Base-by-base conservation (phyloP, 2,113 vertebrate species). In the Lipophrys pholis region DNA sequence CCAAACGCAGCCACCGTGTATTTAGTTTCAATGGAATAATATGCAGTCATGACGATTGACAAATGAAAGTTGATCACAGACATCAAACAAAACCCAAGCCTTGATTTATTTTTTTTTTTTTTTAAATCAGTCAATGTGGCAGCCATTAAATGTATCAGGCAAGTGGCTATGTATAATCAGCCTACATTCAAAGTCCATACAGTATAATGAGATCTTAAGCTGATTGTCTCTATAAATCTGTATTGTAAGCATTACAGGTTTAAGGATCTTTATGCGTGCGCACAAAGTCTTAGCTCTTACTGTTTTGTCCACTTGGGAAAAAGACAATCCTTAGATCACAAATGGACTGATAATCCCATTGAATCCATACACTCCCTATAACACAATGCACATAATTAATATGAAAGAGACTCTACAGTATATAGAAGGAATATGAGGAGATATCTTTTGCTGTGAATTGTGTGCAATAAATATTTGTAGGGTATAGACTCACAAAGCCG, bases 11-110 rank as follows among this genome's bases (percentile, higher is more conserved):
- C 63, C 78, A 49, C 75, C 38, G 69, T 76, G 77, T 77, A 73
- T 88, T 82, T 69, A 69, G 62, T 45, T 91, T 60, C 79, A 76
- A 42, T 73, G 62, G 76, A 84, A 78, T 82, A 83, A 89, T 82
- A 43, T 60, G 81, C 72, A 79, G 74, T 64, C 53, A 11, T 42
- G 73, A 73, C 69, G 64, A 64, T 73, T 39, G 16, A 78, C 76
- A 80, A 82, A 74, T 74, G 79, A 76, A 81, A 81, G 80, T 36
- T 61, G 69, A 88, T 73, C 62, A 43, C n/a, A 16, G 46, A 59
- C 73, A 65, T 41, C 60, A 75, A 21, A 53, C 68, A 76, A 80
- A 80, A 75, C 65, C 15, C 50, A 50, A n/a, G 69, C 61, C 49
- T 35, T 50, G 12, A 41, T 56, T 56, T 61, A 72, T 30, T 4